Evolutionary conservation across 2,888 invertebrate genomes (phyloP).

Genomic region (Epiblema foenella): DNA sequence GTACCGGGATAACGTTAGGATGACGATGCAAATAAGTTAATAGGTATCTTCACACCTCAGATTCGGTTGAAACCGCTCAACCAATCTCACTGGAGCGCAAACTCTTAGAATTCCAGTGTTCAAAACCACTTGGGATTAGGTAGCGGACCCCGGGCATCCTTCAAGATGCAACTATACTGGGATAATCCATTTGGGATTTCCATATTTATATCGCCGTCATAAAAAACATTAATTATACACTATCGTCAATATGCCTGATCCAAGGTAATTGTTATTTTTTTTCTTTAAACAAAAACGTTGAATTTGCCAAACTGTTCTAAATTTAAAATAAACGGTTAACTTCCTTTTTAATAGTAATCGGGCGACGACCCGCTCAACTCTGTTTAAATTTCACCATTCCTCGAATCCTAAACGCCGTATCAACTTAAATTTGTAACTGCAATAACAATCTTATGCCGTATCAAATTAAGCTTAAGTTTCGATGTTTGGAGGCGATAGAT

Average conservation of each 20-base stretch:
- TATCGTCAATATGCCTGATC: not conserved
- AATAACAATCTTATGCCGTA: not conserved
- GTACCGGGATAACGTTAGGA: no score
- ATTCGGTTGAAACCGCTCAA: no score
- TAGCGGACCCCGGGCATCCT: no score
- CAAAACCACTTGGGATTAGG: no score
- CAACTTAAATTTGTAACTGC: not conserved
- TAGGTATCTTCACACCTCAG: no score
- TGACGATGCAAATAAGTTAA: no score
- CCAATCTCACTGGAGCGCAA: no score
- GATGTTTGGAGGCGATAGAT: not conserved
- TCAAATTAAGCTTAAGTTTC: not conserved
- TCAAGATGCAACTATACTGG: no score
- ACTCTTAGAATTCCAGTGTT: no score
- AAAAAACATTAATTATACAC: slow-evolving; percentile 7
- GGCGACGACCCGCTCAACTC: slow-evolving; percentile 35
- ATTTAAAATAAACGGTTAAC: slow-evolving; percentile 39
- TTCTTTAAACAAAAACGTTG: slow-evolving; percentile 18
- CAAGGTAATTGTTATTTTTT: slow-evolving; percentile 8
- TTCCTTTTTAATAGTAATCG: slow-evolving; percentile 39
- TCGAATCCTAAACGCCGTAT: not conserved
- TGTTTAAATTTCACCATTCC: slow-evolving; percentile 20
- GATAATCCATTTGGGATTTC: not conserved
- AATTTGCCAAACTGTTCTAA: slow-evolving; percentile 33
- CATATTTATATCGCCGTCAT: not conserved